Base-by-base conservation (phyloP, 2,888 invertebrate species). In the Drosophila hamatofila region DNA sequence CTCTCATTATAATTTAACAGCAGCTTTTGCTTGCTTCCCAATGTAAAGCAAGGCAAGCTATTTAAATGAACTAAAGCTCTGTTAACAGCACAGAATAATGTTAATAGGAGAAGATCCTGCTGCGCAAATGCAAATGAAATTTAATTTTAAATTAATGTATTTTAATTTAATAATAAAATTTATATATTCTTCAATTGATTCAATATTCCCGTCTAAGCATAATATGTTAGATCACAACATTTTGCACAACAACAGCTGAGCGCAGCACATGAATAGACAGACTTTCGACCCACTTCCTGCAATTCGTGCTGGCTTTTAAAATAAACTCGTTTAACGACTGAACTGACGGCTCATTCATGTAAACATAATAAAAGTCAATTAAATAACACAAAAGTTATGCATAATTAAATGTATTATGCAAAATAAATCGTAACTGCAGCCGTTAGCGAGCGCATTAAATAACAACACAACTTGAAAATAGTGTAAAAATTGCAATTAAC, bases 351-450 rank as follows among this genome's bases (percentile, higher is more conserved):
- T 41, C 44, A 69, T 42, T 55, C 75, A 55, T 66, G 77, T 71
- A 60, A 80, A 66, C 52, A 61, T 60, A 35, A 70, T 75, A 75
- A 80, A 67, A 59, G 41, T 27, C 58, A 68, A 67, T 80, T 67
- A 72, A 78, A 80, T 67, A 71, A 75, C 70, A 60, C 41, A 61
- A 46, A 58, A 66, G 46, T 55, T 54, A 66, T 63, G 70, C 70
- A 58, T 70, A 65, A 58, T 80, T 63, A 66, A 70, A 63, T 57
- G 60, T 41, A 71, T 78, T 78, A 78, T 78, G 77, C 77, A 78
- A 78, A 78, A 54, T 33, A 58, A 66, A 70, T 62, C 59, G 51
- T 48, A 46, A 51, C 44, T 37, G 44, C 37, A 11, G 18, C 27
- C 39, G 56, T 67, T 42, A 41, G 33, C 33, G 21, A 46, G 27